Conservation (phyloP, 2,113 vertebrate species). For the Camarhynchus parvulus region DNA sequence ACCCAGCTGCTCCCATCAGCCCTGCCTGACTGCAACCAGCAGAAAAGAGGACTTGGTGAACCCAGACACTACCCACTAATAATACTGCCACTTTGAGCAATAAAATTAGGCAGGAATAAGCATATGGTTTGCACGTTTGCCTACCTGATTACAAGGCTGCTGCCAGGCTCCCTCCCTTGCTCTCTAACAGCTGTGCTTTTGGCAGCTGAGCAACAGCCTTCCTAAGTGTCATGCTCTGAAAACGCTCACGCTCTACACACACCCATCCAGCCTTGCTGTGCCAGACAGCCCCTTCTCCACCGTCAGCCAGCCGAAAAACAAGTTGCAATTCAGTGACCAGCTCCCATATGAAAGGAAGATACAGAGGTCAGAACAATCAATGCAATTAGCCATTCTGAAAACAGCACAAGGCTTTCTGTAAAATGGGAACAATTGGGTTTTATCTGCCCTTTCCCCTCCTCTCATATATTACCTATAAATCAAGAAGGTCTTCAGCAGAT, state of each 20-base stretch:
- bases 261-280: constrained; percentile 29
- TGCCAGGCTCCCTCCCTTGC: background rate
- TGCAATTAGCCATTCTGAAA: background rate
- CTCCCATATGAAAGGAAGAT: constrained; percentile 1
- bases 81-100: background rate
- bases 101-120: background rate
- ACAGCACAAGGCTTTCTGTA: background rate
- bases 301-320: background rate
- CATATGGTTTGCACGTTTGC: background rate
- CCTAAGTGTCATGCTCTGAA: constrained; percentile 42
- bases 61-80: background rate
- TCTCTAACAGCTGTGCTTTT: constrained; percentile 47
- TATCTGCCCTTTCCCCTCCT: background rate
- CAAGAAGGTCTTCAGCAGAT: background rate
- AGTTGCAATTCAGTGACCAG: constrained; percentile 26
- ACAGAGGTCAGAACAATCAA: background rate
- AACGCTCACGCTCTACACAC: background rate
- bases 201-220: constrained; percentile 31
- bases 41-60: background rate
- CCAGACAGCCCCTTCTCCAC: constrained; percentile 59
- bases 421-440: background rate
- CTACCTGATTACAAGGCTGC: constrained; percentile 62
- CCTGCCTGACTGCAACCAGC: background rate
- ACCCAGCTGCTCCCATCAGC: constrained; percentile 19
- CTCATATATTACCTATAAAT: background rate